Evolutionary conservation across 1,140 invertebrate genomes (phyloP), one percentile per base, ranked within the genome.

Genomic region (Drosophila sulfurigaster): DNA sequence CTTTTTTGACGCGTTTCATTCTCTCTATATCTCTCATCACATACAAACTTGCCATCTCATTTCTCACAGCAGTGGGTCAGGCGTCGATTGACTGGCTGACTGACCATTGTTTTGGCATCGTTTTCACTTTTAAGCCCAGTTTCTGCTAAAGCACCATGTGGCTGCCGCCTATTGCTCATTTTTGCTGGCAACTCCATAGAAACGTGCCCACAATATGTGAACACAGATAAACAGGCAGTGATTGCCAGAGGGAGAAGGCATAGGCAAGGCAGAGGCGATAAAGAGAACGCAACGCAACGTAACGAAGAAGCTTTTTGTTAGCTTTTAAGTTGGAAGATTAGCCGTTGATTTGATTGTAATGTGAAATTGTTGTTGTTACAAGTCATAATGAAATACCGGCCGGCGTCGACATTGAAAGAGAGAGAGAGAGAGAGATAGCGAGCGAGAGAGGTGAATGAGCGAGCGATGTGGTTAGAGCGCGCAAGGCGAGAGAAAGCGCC

Each of bases 91-190:
- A 66, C 15, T 59, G 56, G 32, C 64, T 56, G 28, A 7, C 10
- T 7, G 57, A 28, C 51, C 46, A 80, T 76, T 83, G 81, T 68
- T 71, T 67, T 72, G 69, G 15, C 60, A 8, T n/a, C 11, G 73
- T 80, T 87, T 87, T 87, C 82, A 87, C 82, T 87, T 87, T 88
- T 75, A 87, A 80, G 83, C 80, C 80, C 49, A 54, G 68, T 74
- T 88, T 87, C 43, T 20, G 60, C 51, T 43, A 13, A 38, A 13
- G 20, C 35, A 49, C 51, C 51, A 49, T 69, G 54, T 38, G 46
- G 54, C 25, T 25, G 13, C 11, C 16, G 11, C 13, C 13, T 43
- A 1, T 13, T 45, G n/a, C 25, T n/a, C 2, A 16, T 41, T 46
- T 20, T 46, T 60, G 64, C 25, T 71, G 67, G 35, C 57, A 68